Evolutionary conservation across 2,888 invertebrate species (phyloP), one percentile per base, ranked within the genome.

Genomic region (Drosophila atripex): DNA sequence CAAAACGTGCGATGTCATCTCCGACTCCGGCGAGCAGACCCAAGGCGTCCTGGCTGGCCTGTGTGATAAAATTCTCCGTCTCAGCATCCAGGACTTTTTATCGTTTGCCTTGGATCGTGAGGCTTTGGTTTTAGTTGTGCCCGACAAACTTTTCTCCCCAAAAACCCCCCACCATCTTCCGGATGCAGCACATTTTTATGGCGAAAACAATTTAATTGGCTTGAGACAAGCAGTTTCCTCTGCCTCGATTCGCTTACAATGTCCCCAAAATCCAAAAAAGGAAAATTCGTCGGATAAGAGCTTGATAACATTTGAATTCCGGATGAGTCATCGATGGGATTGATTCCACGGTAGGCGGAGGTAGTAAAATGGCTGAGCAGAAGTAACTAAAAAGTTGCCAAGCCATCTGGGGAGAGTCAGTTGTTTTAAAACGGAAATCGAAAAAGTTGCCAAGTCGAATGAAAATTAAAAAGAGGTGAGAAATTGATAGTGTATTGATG

Each of bases 201-300:
- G 78, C 69, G 64, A 73, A 72, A 71, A 76, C 78, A 76, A 80
- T 86, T 86, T 80, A 85, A 85, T 85, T 85, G 84, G 80, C 78
- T 76, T 73, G 75, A 63, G 76, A 71, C 53, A 55, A 73, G 55
- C 38, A 35, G 41, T 50, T 58, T 58, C 28, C 59, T 46, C 49
- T 52, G 50, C 57, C 45, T 21, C 46, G 35, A 49, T 56, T 46
- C 49, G 63, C 77, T 76, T 72, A 80, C 83, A 79, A 69, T 83
- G 80, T 79, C 70, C 63, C 70, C 39, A 18, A 35, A 35, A 35
- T 7, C 35, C n/a, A 6, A 35, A 7, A 14, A 35, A n/a, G 64
- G 57, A 75, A 83, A 79, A 77, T 73, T 73, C 6, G 59, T 25
- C 64, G 66, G 53, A 59, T 54, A 49, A 49, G 54, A 78, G 65